A percentile compares a stretch with the other conserved stretches of the same genome.
Evolutionary conservation across 2,888 invertebrate species (phyloP).

Genomic region (Gastrophysa polygoni): DNA sequence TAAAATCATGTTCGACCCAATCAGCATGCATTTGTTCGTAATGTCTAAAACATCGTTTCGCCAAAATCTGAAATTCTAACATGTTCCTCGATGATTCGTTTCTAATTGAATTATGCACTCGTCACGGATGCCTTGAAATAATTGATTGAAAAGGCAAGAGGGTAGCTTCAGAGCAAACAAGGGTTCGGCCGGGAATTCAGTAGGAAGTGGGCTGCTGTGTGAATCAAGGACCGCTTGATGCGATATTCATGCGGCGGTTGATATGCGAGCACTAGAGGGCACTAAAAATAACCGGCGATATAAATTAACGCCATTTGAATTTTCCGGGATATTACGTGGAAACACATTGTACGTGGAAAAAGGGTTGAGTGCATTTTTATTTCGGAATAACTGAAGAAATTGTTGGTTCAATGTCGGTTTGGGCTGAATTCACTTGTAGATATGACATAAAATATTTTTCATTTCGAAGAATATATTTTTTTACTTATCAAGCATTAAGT

Average conservation of each 20-base stretch:
- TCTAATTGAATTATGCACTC: not conserved
- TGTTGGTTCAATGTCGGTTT: not conserved
- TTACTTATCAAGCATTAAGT: too few relatives aligned
- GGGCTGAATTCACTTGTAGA: too few relatives aligned
- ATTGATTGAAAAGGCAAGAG: not conserved
- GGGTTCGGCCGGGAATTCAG: not conserved
- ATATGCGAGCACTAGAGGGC: constrained; percentile 34
- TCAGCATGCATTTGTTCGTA: too few relatives aligned
- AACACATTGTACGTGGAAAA: not conserved
- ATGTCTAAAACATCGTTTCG: too few relatives aligned
- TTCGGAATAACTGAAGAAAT: not conserved
- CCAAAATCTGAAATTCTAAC: not conserved
- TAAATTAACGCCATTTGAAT: constrained; percentile 34
- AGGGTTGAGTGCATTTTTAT: not conserved
- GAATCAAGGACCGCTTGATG: constrained; percentile 28
- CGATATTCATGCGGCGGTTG: constrained; percentile 34
- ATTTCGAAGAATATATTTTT: too few relatives aligned
- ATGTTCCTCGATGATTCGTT: not conserved
- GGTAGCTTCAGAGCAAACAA: not conserved
- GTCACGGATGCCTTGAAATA: not conserved
- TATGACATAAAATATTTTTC: too few relatives aligned
- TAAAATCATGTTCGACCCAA: too few relatives aligned
- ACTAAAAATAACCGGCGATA: constrained; percentile 31
- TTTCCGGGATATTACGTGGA: constrained; percentile 7
- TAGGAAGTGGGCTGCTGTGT: not conserved